Percentiles rank a stretch among this genome's conserved stretches.
Evolutionary conservation across 2,113 vertebrate species (phyloP).

Genomic region (Gila orcuttii): DNA sequence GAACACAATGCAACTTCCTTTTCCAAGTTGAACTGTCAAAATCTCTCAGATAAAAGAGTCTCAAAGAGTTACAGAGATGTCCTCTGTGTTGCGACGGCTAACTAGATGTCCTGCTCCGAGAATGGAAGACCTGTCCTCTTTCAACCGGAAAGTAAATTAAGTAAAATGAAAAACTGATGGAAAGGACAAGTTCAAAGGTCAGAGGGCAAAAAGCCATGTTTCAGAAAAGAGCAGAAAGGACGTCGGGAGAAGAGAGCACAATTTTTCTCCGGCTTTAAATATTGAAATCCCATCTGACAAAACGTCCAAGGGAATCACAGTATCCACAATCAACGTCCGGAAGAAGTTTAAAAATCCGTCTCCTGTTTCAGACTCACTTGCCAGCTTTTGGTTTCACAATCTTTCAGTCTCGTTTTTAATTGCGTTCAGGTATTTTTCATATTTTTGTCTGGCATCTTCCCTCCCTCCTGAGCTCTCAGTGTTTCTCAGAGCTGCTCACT

Average conservation of each 20-base stretch:
- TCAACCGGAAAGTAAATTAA: neutral
- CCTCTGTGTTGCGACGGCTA: neutral
- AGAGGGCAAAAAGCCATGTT: neutral
- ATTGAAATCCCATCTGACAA: neutral
- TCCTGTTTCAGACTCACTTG: neutral
- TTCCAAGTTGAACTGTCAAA: neutral
- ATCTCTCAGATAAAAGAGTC: neutral
- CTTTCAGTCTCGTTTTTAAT: neutral
- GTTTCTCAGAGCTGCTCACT: conserved; percentile 49
- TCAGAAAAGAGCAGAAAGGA: neutral
- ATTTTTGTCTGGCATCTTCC: conserved; percentile 31
- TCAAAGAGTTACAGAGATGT: neutral
- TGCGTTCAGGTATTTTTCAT: neutral
- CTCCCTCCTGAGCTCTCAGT: conserved; percentile 40
- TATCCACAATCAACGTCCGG: neutral
- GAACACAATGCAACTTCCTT: neutral
- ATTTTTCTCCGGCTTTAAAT: neutral
- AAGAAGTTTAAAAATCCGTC: neutral
- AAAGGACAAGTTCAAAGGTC: conserved; percentile 11
- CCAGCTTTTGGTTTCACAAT: neutral
- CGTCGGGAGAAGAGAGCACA: neutral
- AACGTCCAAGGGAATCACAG: neutral
- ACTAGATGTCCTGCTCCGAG: neutral
- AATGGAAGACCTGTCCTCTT: neutral
- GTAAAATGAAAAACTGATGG: neutral